Evolutionary conservation across 2,797 vertebrate genomes (phyloP).

Genomic region (Chelidonichthys spinosus): DNA sequence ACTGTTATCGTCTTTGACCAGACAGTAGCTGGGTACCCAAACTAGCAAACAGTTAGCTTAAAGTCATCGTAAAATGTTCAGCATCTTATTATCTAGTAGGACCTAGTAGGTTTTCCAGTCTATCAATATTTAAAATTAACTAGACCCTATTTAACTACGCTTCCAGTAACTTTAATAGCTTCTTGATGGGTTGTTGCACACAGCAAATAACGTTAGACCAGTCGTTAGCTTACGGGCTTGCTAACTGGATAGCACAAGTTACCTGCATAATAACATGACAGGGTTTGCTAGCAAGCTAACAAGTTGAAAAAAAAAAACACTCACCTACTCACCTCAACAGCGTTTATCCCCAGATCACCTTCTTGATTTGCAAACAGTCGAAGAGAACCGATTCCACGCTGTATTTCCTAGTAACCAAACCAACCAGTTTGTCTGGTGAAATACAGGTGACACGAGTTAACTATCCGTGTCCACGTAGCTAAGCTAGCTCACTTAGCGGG

Average conservation of each 20-base stretch:
- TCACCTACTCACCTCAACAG: conserved; percentile 51
- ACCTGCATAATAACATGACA: conserved; percentile 72
- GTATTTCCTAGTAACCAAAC: conserved; percentile 32
- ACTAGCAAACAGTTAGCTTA: conserved; percentile 43
- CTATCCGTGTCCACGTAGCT: conserved; percentile 79
- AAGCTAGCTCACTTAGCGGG: conserved; percentile 31
- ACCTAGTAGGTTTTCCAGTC: neutral
- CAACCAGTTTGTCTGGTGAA: conserved; percentile 34
- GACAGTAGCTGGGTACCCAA: conserved; percentile 26
- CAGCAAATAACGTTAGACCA: conserved; percentile 17
- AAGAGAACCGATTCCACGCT: conserved; percentile 31
- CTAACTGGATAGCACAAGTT: conserved; percentile 66
- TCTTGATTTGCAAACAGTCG: conserved; percentile 8
- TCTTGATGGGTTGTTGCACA: neutral
- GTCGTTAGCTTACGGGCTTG: conserved; percentile 40
- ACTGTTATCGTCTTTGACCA: conserved; percentile 6
- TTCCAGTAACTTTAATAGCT: neutral
- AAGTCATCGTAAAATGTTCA: conserved; percentile 15
- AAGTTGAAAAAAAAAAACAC: conserved; percentile 11
- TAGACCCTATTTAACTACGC: neutral
- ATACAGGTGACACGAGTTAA: conserved; percentile 78
- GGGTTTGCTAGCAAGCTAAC: conserved; percentile 57
- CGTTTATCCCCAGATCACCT: conserved; percentile 21
- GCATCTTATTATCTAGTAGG: neutral
- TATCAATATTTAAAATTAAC: neutral